phyloP scores from a whole-genome alignment of 2,888 invertebrate species.

The Callosobruchus maculatus region DNA sequence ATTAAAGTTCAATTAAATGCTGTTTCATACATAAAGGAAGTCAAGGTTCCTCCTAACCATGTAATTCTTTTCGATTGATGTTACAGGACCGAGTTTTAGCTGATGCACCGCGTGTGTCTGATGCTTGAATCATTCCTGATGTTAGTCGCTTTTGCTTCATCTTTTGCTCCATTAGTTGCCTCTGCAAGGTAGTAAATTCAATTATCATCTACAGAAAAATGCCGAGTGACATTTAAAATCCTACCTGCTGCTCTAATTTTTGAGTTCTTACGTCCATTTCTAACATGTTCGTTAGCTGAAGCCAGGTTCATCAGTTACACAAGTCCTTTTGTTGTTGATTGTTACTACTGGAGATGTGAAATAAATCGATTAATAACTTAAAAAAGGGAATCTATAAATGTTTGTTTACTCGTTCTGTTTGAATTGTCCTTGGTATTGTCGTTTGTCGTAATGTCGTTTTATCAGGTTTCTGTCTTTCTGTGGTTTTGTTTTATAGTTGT shows the following conservation, averaged over 20 bases:
- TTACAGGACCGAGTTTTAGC: constrained; percentile 65
- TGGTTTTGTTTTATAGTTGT: neutral
- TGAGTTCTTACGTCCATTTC: constrained; percentile 61
- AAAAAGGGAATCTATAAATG: neutral
- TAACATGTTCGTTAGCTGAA: constrained; percentile 16
- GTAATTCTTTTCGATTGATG: constrained; percentile 64
- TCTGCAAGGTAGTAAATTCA: constrained; percentile 50
- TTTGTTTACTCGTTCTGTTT: neutral
- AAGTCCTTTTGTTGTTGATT: constrained; percentile 25
- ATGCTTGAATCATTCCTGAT: constrained; percentile 83
- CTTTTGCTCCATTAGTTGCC: constrained; percentile 84
- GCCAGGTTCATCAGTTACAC: constrained; percentile 8
- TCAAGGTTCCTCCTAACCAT: constrained; percentile 56
- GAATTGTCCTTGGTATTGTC: neutral
- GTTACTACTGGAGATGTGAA: constrained; percentile 33
- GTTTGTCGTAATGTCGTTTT: neutral
- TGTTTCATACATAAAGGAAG: neutral
- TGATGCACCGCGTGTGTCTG: constrained; percentile 70
- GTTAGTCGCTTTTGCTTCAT: constrained; percentile 83
- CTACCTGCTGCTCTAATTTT: constrained; percentile 86
- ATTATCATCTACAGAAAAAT: neutral
- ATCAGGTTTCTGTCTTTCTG: too few relatives aligned
- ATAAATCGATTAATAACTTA: constrained; percentile 3
- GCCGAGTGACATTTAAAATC: constrained; percentile 25
- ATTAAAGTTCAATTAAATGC: neutral